These are phyloP conservation scores for Esox lucius DNA, from an alignment of 2,797 vertebrate genomes.

Conservation along the genomic window DNA sequence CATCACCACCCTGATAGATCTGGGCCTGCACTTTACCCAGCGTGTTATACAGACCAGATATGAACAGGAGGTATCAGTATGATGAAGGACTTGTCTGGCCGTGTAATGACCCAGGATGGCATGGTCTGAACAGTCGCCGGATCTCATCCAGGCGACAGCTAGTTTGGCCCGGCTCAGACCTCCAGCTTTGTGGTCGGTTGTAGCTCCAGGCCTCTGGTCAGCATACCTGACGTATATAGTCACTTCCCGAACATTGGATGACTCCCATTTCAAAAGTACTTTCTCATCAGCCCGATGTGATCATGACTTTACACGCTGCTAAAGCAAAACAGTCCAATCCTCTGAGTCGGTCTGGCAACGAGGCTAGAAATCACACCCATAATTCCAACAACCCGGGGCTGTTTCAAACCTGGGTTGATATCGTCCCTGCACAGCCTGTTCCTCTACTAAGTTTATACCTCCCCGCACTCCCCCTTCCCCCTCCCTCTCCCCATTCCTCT, in stretches of 20 bases:
- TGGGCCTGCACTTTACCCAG: not conserved
- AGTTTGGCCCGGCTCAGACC: not conserved
- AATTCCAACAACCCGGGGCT: constrained; percentile 66
- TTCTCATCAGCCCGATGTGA: not conserved
- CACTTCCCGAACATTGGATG: not conserved
- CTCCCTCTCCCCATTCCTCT: constrained; percentile 40
- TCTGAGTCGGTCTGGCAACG: constrained; percentile 60
- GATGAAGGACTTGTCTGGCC: not conserved
- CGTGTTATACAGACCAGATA: not conserved
- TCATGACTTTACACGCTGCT: constrained; percentile 18
- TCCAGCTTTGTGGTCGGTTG: not conserved
- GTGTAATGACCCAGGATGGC: not conserved
- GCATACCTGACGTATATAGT: not conserved
- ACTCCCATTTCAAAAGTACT: not conserved
- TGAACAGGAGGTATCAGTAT: not conserved
- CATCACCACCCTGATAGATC: constrained; percentile 9
- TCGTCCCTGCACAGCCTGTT: constrained; percentile 63
- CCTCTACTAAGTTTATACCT: constrained; percentile 19
- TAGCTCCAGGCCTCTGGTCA: not conserved
- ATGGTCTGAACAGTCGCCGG: not conserved
- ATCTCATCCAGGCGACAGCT: not conserved
- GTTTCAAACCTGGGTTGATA: constrained; percentile 68
- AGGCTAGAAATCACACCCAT: constrained; percentile 71
- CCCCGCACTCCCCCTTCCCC: constrained; percentile 11
- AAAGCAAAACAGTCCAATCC: constrained; percentile 68